Base-by-base conservation (phyloP, 2,797 vertebrate species). In the Manis pentadactyla region DNA sequence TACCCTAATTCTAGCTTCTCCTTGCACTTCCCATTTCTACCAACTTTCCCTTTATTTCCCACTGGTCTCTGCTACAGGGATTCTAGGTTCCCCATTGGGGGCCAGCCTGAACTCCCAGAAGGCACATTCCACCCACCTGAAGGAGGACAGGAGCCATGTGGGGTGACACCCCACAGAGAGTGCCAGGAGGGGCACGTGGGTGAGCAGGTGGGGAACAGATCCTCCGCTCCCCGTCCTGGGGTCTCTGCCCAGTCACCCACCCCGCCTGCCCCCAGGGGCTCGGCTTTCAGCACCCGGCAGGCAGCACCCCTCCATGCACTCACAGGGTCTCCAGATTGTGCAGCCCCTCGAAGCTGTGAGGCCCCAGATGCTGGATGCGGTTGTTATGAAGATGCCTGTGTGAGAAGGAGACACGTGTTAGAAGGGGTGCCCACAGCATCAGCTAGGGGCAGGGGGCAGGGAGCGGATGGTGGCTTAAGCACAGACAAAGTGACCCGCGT, bases 341-440 rank as follows among this genome's bases (percentile, higher is more conserved):
- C 97, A 99, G 99, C 97, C 99, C 99, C 97, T 99, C 99, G 53
- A 99, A 99, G 98, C 99, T 99, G 25, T 99, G 99, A 88, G 98
- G 98, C 79, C 99, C 99, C 98, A 99, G 98, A 92, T 98, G 99
- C 97, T 99, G 99, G 98, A 99, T 99, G 96, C 98, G 99, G 98
- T 99, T 99, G 99, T 99, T 99, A 97, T 99, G 99, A 97, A 99
- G 99, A 98, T 99, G 99, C 94, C 99, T 99, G 98, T 73, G 97
- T 74, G 96, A 90, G 98, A 93, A 69, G 90, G 91, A 98, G 21
- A 75, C 90, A 42, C 2, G 1, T 0, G 39, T 97, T 87, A 90
- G 87, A 31, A 27, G 29, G 85, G 85, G 27, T 0, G 34, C 53
- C 31, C 27, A 2, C 25, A 17, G 37, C 39, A 0, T 7, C 0